These are phyloP conservation scores for Diadumene lineata DNA, from an alignment of 92 coral and sea anemone genomes.

Conservation along the genomic window DNA sequence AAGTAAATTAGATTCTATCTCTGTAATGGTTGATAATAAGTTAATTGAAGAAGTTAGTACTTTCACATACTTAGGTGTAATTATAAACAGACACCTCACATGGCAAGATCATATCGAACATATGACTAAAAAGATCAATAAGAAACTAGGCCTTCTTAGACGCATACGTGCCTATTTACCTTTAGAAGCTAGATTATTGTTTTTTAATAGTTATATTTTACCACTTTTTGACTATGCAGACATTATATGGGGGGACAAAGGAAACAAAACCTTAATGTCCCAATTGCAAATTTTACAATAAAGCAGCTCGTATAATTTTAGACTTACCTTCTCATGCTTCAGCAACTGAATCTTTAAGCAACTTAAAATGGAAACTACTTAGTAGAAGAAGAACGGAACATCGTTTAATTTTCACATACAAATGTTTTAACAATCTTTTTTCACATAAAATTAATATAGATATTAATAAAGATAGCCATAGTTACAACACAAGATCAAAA, in stretches of 20 bases:
- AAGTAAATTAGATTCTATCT: neutral
- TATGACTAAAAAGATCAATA: neutral
- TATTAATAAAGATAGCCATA: too few species aligned
- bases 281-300: too few species aligned
- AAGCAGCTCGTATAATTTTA: too few species aligned
- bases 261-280: neutral
- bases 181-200: neutral
- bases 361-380: too few species aligned
- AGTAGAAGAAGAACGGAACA: too few species aligned
- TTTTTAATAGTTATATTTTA: neutral
- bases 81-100: neutral
- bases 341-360: too few species aligned
- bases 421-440: too few species aligned
- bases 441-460: too few species aligned
- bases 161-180: neutral
- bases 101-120: constrained; percentile 2
- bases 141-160: neutral
- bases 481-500: too few species aligned
- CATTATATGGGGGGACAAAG: neutral
- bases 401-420: too few species aligned
- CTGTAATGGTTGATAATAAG: neutral
- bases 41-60: neutral
- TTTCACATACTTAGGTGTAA: constrained; percentile 5
- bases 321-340: too few species aligned
- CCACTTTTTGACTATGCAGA: neutral